A percentile compares a stretch with the other conserved stretches of the same genome.
Evolutionary conservation across 2,113 vertebrate genomes (phyloP).

Genomic region (Chaenocephalus aceratus): DNA sequence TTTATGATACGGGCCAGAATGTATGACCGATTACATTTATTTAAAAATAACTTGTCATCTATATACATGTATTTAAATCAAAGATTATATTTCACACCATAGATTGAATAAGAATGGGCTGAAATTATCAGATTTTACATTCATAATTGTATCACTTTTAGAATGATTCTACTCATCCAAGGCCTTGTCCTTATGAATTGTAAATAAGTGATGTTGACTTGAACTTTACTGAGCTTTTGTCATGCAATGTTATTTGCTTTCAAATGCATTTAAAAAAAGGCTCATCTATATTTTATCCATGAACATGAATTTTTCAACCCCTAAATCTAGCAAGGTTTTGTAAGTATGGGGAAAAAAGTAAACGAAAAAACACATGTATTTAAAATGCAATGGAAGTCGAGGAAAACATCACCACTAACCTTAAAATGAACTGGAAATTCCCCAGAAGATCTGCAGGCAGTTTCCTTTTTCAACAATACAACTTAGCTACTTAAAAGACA

Average conservation of each 20-base stretch:
- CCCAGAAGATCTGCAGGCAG: conserved; percentile 1
- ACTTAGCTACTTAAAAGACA: background rate
- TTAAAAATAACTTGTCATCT: background rate
- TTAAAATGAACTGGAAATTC: background rate
- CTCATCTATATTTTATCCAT: background rate
- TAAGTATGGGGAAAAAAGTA: background rate
- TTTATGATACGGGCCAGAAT: background rate
- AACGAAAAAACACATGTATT: background rate
- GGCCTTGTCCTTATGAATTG: background rate
- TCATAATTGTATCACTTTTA: background rate
- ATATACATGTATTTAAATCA: background rate
- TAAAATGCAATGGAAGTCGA: background rate
- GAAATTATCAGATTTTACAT: background rate
- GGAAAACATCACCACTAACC: conserved; percentile 13
- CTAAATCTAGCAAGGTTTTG: background rate
- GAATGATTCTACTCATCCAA: background rate
- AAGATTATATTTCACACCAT: conserved; percentile 2
- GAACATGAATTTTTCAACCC: background rate
- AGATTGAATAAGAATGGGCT: background rate
- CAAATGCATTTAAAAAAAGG: background rate
- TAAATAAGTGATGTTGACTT: background rate
- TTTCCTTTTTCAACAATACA: conserved; percentile 14
- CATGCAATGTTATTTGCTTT: background rate
- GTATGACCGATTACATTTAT: background rate
- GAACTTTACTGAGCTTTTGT: background rate